Base-by-base conservation (phyloP, 1,140 invertebrate genomes). In the Ceratitis capitata region DNA sequence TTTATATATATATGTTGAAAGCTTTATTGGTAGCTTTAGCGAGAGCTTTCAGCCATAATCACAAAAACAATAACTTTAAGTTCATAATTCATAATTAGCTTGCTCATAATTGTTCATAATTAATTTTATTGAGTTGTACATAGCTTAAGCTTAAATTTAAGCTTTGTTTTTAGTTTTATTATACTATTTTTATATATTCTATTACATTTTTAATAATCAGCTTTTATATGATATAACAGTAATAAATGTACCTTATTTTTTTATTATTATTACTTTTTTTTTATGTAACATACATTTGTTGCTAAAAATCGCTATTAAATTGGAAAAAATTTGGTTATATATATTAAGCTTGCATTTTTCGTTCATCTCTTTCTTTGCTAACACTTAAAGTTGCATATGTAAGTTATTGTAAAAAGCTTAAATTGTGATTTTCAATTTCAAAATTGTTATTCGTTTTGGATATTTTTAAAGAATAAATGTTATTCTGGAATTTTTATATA, bases 331-430 rank as follows among this genome's bases (percentile, higher is more conserved):
- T n/a, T n/a, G 23, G 19, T 6, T 56, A 56, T 56, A 56, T 56
- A 56, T 56, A 23, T 61, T 61, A 61, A 32, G 12, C 26, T 32
- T 61, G 10, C 23, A 29, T 61, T 29, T 61, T 26, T 58, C 5
- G 3, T 29, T 58, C 58, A n/a, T n/a, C n/a, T 23, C 58, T 61
- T 82, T 82, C 29, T n/a, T 82, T 49, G 39, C 16, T 49, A 82
- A 53, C 23, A 82, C n/a, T 49, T 82, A 82, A 26, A 49, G 49
- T 26, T 1, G 49, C 42, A 82, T 49, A 82, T 42, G 19, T 49
- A 82, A 82, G n/a, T 26, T 47, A 49, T 35, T 49, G 49, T 82
- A 82, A 82, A 49, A 39, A 82, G 78, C 42, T 82, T 53, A 49
- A 32, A 29, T 6, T 35, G 1, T 23, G 12, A 12, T 47, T 19